These are phyloP conservation scores for Python bivittatus DNA, from an alignment of 2,113 vertebrate genomes.

Conservation along the genomic window DNA sequence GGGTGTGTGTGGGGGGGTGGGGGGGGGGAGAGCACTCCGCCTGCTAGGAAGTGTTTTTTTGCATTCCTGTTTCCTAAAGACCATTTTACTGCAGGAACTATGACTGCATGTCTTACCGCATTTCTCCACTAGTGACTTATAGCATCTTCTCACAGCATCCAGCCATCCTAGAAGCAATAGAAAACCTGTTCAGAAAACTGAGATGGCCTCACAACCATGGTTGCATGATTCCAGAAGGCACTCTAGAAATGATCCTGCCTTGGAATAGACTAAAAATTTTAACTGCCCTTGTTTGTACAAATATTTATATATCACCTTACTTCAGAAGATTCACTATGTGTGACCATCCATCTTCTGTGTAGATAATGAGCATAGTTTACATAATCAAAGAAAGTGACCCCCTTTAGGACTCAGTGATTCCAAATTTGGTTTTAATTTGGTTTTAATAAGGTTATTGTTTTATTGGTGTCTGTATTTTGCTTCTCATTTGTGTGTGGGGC, in stretches of 20 bases:
- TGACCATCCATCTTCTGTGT: not conserved
- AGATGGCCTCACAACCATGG: not conserved
- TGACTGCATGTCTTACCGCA: not conserved
- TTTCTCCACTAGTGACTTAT: not conserved
- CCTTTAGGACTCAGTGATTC: not conserved
- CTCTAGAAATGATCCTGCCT: not conserved
- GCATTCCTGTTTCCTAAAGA: constrained; percentile 15
- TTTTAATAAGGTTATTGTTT: not conserved
- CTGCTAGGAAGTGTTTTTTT: constrained; percentile 28
- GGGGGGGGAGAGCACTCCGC: not conserved
- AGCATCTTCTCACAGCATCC: not conserved
- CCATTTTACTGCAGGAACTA: not conserved
- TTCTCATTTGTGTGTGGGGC: not conserved
- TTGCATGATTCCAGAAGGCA: not conserved
- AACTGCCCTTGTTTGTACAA: not conserved
- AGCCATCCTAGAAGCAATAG: not conserved
- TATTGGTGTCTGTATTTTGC: not conserved
- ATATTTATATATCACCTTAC: not conserved
- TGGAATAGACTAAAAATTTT: not conserved
- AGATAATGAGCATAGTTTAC: not conserved
- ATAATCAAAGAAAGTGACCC: not conserved
- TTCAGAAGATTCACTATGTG: not conserved
- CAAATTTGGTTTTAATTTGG: not conserved
- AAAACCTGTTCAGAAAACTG: not conserved
- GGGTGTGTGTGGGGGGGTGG: no score